These are phyloP conservation scores for Dicerorhinus sumatrensis DNA, from an alignment of 2,113 vertebrate species.

Conservation along the genomic window DNA sequence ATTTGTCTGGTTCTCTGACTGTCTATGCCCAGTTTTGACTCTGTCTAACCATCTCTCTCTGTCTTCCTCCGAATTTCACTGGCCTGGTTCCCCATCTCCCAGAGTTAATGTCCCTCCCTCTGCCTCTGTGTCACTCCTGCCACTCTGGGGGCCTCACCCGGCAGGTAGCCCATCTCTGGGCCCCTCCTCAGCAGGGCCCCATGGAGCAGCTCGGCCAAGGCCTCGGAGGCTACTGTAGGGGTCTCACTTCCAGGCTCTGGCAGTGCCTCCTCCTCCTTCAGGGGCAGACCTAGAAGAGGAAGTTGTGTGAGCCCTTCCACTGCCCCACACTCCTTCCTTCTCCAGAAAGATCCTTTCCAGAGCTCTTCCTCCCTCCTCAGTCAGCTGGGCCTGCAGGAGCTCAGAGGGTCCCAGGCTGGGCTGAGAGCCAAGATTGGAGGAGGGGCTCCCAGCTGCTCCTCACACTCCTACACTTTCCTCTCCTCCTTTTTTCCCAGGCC, in stretches of 20 bases:
- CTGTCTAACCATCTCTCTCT: neutral
- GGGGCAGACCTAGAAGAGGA: conserved; percentile 88
- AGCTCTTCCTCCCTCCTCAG: neutral
- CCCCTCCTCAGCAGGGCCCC: conserved; percentile 92
- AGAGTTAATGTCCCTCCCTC: neutral
- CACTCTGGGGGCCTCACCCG: conserved; percentile 85
- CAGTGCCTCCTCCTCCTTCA: conserved; percentile 82
- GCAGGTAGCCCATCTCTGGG: conserved; percentile 86
- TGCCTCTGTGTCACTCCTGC: neutral
- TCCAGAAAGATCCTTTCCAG: conserved; percentile 5
- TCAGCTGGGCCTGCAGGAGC: neutral
- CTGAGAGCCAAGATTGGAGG: conserved; percentile 63
- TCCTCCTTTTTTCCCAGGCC: neutral
- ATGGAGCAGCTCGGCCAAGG: conserved; percentile 90
- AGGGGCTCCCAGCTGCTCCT: neutral
- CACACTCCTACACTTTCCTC: neutral
- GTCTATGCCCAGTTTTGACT: neutral
- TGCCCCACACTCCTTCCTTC: neutral
- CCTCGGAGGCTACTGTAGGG: conserved; percentile 75
- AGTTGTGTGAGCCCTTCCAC: neutral
- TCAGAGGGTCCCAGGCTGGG: conserved; percentile 22
- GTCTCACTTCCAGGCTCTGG: conserved; percentile 75
- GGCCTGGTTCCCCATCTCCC: neutral
- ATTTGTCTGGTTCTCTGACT: conserved; percentile 2
- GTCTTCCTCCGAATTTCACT: neutral